Percentiles rank a stretch among this genome's conserved stretches.
phyloP scores from a whole-genome alignment of 2,113 vertebrate genomes.

The Pundamilia nyererei region DNA sequence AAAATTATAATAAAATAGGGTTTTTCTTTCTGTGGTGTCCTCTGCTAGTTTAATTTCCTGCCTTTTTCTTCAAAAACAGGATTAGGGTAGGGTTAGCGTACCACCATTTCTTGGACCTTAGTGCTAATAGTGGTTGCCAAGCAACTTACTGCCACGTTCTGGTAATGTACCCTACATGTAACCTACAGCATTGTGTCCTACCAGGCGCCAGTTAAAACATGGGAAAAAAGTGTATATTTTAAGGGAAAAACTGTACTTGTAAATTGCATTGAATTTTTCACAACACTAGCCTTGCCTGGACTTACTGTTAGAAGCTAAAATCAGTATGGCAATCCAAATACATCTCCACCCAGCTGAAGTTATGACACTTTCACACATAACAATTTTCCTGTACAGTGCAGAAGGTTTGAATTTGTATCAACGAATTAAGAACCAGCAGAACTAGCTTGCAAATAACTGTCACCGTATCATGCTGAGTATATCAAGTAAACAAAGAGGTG shows the following conservation, averaged over 20 bases:
- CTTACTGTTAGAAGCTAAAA: background rate
- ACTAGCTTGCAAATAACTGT: background rate
- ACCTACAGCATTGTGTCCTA: background rate
- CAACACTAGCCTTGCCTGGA: background rate
- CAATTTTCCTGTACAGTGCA: background rate
- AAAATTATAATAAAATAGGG: background rate
- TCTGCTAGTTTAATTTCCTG: background rate
- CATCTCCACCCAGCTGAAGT: background rate
- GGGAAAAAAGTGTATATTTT: background rate
- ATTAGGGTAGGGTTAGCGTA: background rate
- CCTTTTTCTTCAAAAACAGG: background rate
- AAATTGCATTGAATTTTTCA: background rate
- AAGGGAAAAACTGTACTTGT: background rate
- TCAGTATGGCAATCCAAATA: background rate
- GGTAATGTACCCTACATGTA: background rate
- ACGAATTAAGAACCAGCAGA: background rate
- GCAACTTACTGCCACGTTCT: background rate
- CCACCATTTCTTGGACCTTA: background rate
- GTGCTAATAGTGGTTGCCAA: background rate
- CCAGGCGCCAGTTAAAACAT: background rate
- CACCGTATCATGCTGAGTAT: background rate
- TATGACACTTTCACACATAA: background rate
- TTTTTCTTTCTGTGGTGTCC: background rate
- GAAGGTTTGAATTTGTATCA: background rate
- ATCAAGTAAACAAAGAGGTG: background rate